Evolutionary conservation across 2,797 vertebrate species (phyloP).

Genomic region (Phoeniculus purpureus): DNA sequence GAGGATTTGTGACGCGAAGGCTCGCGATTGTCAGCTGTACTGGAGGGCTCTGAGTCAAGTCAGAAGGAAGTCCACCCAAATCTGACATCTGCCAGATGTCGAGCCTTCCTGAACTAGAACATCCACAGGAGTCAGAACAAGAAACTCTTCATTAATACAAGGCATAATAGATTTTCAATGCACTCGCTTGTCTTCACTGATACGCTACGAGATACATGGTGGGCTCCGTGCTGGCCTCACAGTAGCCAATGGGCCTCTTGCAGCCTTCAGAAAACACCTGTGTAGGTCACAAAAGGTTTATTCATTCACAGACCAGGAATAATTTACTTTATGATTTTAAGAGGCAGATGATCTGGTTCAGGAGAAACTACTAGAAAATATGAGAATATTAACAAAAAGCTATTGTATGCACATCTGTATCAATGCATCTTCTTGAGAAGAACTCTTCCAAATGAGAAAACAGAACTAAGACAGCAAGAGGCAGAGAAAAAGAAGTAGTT

Average conservation of each 20-base stretch:
- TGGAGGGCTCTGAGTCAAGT: neutral
- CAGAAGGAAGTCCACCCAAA: neutral
- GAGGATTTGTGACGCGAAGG: rapidly evolving
- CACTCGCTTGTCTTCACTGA: neutral
- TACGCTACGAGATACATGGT: neutral
- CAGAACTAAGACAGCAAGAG: neutral
- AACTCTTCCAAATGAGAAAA: neutral
- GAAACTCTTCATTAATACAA: neutral
- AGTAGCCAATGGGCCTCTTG: neutral
- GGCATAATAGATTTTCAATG: neutral
- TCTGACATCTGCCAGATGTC: neutral
- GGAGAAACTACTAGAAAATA: neutral
- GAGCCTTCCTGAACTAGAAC: neutral
- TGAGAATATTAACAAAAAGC: neutral
- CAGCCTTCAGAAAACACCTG: neutral
- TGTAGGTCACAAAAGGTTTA: neutral
- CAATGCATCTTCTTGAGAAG: neutral
- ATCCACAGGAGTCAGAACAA: neutral
- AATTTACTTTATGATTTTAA: neutral
- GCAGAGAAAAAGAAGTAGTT: neutral
- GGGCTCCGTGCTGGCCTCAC: neutral
- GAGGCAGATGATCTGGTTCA: neutral
- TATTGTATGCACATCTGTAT: neutral
- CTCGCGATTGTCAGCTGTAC: neutral
- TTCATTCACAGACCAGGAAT: neutral